phyloP scores from a whole-genome alignment of 2,888 invertebrate genomes.

The Tetropium fuscum region DNA sequence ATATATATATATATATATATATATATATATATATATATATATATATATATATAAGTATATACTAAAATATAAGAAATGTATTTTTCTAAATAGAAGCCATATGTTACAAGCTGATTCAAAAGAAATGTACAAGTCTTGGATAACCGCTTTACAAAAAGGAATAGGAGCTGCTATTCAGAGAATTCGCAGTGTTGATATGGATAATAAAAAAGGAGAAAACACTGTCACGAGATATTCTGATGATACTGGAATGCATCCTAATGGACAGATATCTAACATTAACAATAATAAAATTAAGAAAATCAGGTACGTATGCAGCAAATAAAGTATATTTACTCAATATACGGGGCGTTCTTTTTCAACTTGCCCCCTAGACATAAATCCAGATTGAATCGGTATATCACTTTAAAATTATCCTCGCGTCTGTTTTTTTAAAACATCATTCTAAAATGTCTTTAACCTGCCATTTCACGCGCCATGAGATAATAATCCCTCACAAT shows the following conservation, averaged over 20 bases:
- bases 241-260: constrained; percentile 45
- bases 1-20: too few species aligned
- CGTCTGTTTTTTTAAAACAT: too few species aligned
- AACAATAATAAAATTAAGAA: constrained; percentile 56
- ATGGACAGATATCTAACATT: constrained; percentile 35
- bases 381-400: too few species aligned
- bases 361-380: too few species aligned
- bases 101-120: constrained; percentile 98
- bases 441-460: too few species aligned
- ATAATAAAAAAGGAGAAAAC: constrained; percentile 54
- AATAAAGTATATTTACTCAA: constrained; percentile 96
- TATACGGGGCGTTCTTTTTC: constrained; percentile 93
- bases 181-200: constrained; percentile 63
- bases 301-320: constrained; percentile 66
- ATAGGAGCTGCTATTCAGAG: constrained; percentile 86
- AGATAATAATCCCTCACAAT: too few species aligned
- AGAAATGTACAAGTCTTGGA: constrained; percentile 90
- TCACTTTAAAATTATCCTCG: too few species aligned
- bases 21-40: too few species aligned
- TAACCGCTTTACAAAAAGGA: constrained; percentile 87
- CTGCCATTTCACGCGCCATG: too few species aligned
- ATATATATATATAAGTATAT: too few species aligned
- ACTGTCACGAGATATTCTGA: constrained; percentile 49
- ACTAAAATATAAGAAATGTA: too few species aligned
- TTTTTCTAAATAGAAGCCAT: constrained; percentile 82